phyloP scores from a whole-genome alignment of 2,888 invertebrate genomes.

The Apoda limacodes region DNA sequence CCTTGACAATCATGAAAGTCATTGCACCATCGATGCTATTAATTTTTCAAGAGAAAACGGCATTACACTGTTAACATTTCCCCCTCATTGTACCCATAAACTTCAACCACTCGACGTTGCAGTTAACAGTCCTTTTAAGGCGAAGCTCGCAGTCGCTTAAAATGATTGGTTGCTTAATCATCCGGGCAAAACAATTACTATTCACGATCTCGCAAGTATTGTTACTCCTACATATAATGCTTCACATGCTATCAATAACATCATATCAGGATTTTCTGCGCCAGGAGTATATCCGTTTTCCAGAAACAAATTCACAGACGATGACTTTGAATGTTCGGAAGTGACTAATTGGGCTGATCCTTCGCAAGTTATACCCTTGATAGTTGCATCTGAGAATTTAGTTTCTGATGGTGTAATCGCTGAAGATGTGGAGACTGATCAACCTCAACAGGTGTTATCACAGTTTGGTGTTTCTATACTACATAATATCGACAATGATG shows the following conservation, averaged over 20 bases:
- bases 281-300: slow-evolving; percentile 8
- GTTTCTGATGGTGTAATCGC: no score
- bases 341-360: slow-evolving; percentile 6
- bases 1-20: slow-evolving; percentile 16
- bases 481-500: no score
- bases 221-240: slow-evolving; percentile 16
- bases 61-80: slow-evolving; percentile 13
- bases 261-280: slow-evolving; percentile 6
- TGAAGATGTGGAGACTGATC: no score
- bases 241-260: slow-evolving; percentile 6
- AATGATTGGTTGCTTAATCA: slow-evolving; percentile 15
- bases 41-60: no score
- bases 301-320: slow-evolving; percentile 5
- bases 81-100: slow-evolving; percentile 16
- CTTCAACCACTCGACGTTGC: slow-evolving; percentile 16
- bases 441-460: no score
- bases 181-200: slow-evolving; percentile 15
- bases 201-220: slow-evolving; percentile 14
- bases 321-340: slow-evolving; percentile 9
- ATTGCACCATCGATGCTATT: slow-evolving; percentile 14
- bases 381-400: no score
- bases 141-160: slow-evolving; percentile 12
- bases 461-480: no score
- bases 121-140: slow-evolving; percentile 15
- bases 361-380: no score